Conservation (phyloP, 2,797 vertebrate species). For the Carduelis carduelis region DNA sequence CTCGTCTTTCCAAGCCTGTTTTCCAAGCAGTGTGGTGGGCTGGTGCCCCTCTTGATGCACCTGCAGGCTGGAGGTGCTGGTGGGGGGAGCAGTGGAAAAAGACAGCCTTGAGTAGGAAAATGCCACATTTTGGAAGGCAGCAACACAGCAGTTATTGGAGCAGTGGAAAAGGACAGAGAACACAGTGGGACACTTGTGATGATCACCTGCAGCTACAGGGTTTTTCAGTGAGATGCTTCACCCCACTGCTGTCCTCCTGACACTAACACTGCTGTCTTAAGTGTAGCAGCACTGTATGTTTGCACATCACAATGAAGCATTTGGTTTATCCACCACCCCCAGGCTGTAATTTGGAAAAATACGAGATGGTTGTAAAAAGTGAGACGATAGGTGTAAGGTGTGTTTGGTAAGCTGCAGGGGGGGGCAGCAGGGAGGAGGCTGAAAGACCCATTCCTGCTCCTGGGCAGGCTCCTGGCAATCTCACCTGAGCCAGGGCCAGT, state of each 20-base stretch:
- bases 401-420: background rate
- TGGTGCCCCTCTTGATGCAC: background rate
- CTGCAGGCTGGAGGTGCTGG: background rate
- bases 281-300: background rate
- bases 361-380: background rate
- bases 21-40: background rate
- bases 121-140: background rate
- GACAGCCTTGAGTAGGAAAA: background rate
- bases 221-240: background rate
- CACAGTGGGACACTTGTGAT: background rate
- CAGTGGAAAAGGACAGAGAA: background rate
- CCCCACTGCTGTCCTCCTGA: background rate
- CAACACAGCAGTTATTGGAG: background rate
- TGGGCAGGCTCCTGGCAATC: background rate
- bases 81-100: background rate
- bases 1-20: background rate
- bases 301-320: background rate
- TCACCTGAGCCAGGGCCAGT: accelerated
- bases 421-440: background rate
- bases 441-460: background rate
- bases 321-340: background rate
- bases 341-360: background rate
- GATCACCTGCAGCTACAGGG: background rate
- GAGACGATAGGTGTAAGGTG: accelerated
- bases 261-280: background rate